phyloP scores from a whole-genome alignment of 2,888 invertebrate species.

The Chrysodeixis includens region DNA sequence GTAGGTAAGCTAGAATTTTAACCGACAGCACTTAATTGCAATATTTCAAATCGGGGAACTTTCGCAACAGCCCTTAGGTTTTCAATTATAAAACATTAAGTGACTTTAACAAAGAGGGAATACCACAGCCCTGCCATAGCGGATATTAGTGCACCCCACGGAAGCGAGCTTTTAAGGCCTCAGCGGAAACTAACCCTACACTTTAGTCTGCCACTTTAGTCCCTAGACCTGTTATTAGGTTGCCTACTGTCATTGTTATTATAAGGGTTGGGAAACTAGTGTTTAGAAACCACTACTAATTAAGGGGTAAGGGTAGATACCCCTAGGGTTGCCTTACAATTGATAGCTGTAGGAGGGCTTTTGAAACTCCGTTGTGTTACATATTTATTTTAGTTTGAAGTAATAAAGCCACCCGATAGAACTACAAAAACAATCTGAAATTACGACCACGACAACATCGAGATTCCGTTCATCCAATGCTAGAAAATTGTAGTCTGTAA shows the following conservation, averaged over 20 bases:
- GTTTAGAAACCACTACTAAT: background rate
- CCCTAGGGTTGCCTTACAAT: background rate
- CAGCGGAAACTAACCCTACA: conserved; percentile 36
- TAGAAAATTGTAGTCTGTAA: background rate
- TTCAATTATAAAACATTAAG: background rate
- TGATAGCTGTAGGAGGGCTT: background rate
- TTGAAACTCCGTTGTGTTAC: too few relatives aligned
- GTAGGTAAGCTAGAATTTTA: too few relatives aligned
- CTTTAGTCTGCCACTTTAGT: conserved; percentile 29
- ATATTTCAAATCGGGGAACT: too few relatives aligned
- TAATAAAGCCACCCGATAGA: too few relatives aligned
- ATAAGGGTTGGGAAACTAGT: background rate
- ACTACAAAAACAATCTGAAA: too few relatives aligned
- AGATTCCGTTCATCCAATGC: background rate
- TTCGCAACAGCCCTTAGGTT: background rate
- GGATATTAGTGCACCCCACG: conserved; percentile 34
- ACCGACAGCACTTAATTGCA: too few relatives aligned
- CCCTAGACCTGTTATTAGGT: conserved; percentile 29
- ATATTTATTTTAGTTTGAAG: too few relatives aligned
- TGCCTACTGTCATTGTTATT: conserved; percentile 7
- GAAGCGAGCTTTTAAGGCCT: conserved; percentile 49
- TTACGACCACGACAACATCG: too few relatives aligned
- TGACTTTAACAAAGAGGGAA: conserved; percentile 5
- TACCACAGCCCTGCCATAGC: conserved; percentile 30
- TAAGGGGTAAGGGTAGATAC: too few relatives aligned